These are phyloP conservation scores for Cephus cinctus DNA, from an alignment of 1,140 invertebrate species.

Conservation along the genomic window DNA sequence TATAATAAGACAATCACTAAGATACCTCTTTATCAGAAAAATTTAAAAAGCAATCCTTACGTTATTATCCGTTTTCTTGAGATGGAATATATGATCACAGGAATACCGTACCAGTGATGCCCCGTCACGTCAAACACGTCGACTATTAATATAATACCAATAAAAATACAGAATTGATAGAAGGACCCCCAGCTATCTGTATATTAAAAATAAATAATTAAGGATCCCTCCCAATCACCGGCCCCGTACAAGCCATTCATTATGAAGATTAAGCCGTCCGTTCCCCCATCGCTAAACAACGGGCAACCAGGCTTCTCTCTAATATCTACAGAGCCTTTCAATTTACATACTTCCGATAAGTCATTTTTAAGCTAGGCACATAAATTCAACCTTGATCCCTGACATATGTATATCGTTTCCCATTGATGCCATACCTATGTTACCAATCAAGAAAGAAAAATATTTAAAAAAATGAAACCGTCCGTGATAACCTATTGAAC, in stretches of 20 bases:
- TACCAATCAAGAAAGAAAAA: too few species aligned
- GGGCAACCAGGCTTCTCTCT: conserved; percentile 14
- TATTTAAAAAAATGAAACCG: too few species aligned
- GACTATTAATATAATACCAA: conserved; percentile 2
- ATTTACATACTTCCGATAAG: conserved; percentile 39
- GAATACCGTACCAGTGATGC: conserved; percentile 6
- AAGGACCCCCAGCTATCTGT: conserved; percentile 10
- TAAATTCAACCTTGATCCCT: too few species aligned
- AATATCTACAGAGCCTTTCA: conserved; percentile 23
- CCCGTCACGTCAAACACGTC: conserved; percentile 2
- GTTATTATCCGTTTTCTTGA: too few species aligned
- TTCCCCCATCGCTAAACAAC: conserved; percentile 14
- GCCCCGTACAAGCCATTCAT: conserved; percentile 28
- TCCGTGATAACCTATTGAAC: too few species aligned
- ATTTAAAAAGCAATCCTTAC: too few species aligned
- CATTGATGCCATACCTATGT: too few species aligned
- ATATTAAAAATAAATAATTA: conserved; percentile 37
- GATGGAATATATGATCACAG: too few species aligned
- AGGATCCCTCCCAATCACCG: conserved; percentile 17
- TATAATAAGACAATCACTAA: too few species aligned
- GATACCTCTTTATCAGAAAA: too few species aligned
- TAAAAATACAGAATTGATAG: conserved; percentile 1
- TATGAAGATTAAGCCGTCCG: conserved; percentile 38
- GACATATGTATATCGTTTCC: too few species aligned
- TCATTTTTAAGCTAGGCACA: conserved; percentile 14